Base-by-base conservation (phyloP, 2,113 vertebrate genomes). In the Mastomys natalensis region DNA sequence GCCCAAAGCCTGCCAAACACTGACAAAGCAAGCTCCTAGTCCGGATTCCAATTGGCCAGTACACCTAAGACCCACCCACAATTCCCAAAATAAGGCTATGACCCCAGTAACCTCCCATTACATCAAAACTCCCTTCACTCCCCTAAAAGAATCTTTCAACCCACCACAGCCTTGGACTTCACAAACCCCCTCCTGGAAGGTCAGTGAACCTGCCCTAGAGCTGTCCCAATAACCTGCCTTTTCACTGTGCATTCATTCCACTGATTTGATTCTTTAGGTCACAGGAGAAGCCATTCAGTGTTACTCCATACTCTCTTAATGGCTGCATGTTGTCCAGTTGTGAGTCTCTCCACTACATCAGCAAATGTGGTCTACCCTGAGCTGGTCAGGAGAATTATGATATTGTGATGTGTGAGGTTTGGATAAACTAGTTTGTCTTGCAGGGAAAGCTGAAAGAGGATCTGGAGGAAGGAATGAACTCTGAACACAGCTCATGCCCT, bases 251-350 rank as follows among this genome's bases (percentile, higher is more conserved):
- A 73, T 40, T 22, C 17, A 9, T 10, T 9, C 16, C 0, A 7
- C 70, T 70, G 15, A 17, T 19, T 72, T 19, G 12, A 16, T 8
- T 72, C n/a, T 9, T 73, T 40, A 22, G n/a, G 70, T 73, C 19
- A 1, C 40, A 24, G 72, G 40, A 43, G 21, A 74, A 74, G 21
- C 72, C n/a, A 37, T 40, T 40, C 64, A 31, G 11, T 15, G 26
- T 66, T 29, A 29, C 12, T 26, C 37, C 21, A 62, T 12, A 13
- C 4, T 58, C 8, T 58, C 5, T 81, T 13, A 4, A 7, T 16
- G 29, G 1, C 22, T 16, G 12, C 6, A 60, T 12, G 1, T 16
- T 43, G 55, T 26, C 22, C 12, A 43, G 1, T 1, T 43, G 21
- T 15, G 55, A 43, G 43, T 5, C 43, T 31, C 43, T 29, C 22